These are phyloP conservation scores for Poeciliopsis prolifica DNA, from an alignment of 2,113 vertebrate genomes.

Conservation along the genomic window DNA sequence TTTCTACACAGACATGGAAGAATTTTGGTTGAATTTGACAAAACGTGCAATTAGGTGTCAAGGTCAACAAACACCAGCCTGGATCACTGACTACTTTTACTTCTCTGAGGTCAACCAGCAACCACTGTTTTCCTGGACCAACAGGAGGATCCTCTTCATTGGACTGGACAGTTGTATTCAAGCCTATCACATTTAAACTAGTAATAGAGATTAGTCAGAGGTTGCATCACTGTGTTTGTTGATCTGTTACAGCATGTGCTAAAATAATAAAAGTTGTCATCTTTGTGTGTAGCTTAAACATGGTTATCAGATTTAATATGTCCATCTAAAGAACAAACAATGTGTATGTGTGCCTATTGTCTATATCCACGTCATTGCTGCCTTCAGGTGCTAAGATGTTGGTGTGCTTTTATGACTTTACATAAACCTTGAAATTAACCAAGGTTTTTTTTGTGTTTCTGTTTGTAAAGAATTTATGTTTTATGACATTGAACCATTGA, in stretches of 20 bases:
- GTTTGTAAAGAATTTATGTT: no score
- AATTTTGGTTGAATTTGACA: slow-evolving; percentile 19
- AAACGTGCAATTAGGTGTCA: slow-evolving; percentile 53
- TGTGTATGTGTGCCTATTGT: not conserved
- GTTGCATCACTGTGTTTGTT: slow-evolving; percentile 33
- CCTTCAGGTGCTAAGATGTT: not conserved
- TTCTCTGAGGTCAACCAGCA: slow-evolving; percentile 34
- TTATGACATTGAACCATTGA: no score
- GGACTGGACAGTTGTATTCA: slow-evolving; percentile 13
- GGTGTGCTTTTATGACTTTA: not conserved
- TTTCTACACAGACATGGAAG: slow-evolving; percentile 4
- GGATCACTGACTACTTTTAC: slow-evolving; percentile 29
- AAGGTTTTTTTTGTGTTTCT: not conserved
- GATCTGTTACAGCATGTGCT: slow-evolving; percentile 9
- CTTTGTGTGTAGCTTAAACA: slow-evolving; percentile 6
- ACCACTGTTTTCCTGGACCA: slow-evolving; percentile 46
- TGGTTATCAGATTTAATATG: not conserved
- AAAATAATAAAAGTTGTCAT: slow-evolving; percentile 7
- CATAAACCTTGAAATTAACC: not conserved
- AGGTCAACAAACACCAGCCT: slow-evolving; percentile 27
- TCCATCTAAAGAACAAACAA: not conserved
- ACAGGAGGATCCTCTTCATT: slow-evolving; percentile 14
- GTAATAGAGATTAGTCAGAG: slow-evolving; percentile 20
- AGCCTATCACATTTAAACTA: slow-evolving; percentile 13
- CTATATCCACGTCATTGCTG: not conserved